These are phyloP conservation scores for Takifugu ocellatus DNA, from an alignment of 2,797 vertebrate genomes.

Conservation along the genomic window DNA sequence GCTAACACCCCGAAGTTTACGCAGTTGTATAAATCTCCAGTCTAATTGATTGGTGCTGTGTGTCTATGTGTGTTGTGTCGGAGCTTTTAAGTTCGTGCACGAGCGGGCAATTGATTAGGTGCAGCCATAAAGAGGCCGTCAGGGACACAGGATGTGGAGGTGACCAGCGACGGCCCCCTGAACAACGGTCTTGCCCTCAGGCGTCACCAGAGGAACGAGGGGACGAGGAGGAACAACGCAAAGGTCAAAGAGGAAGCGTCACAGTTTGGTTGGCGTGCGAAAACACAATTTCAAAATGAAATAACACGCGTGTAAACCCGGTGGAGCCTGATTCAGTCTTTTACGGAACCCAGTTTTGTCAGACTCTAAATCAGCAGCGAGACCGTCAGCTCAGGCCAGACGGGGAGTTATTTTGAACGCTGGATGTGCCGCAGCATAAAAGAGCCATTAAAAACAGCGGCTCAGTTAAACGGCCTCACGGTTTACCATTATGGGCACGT, in stretches of 20 bases:
- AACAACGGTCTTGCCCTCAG: conserved; percentile 46
- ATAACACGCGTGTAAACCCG: too few relatives aligned
- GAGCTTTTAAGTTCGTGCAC: conserved; percentile 22
- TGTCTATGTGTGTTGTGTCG: conserved; percentile 16
- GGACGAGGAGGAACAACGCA: conserved; percentile 30
- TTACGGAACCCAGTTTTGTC: too few relatives aligned
- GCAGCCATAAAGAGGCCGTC: conserved; percentile 42
- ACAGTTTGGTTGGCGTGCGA: too few relatives aligned
- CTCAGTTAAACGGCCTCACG: conserved; percentile 55
- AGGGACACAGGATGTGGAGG: conserved; percentile 39
- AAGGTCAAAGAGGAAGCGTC: conserved; percentile 13
- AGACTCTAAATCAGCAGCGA: too few relatives aligned
- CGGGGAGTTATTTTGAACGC: conserved; percentile 7
- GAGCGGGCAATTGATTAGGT: conserved; percentile 58
- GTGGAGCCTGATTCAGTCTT: too few relatives aligned
- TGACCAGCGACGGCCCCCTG: conserved; percentile 44
- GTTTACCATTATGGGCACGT: conserved; percentile 62
- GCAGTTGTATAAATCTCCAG: conserved; percentile 57
- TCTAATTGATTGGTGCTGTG: conserved; percentile 58
- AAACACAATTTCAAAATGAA: too few relatives aligned
- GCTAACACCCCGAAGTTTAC: conserved; percentile 46
- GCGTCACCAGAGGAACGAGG: conserved; percentile 52
- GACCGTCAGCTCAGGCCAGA: too few relatives aligned
- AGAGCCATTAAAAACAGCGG: conserved; percentile 59
- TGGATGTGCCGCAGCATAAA: conserved; percentile 48